These are phyloP conservation scores for Fopius arisanus DNA, from an alignment of 1,140 invertebrate genomes.

Conservation along the genomic window DNA sequence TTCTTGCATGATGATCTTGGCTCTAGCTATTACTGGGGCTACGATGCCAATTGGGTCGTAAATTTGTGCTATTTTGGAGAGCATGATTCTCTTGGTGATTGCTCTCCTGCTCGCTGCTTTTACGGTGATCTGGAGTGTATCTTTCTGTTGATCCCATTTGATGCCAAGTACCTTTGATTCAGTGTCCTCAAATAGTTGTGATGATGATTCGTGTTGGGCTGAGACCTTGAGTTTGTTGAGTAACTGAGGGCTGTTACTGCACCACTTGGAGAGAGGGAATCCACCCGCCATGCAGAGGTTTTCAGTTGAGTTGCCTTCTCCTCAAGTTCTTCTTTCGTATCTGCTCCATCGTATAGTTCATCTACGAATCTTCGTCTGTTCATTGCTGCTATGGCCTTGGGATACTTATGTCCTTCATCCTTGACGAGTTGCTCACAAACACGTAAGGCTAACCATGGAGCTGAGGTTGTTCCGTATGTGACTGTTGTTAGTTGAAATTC, in stretches of 20 bases:
- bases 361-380: not conserved
- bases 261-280: constrained; percentile 27
- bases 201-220: not conserved
- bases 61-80: constrained; percentile 32
- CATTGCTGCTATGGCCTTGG: constrained; percentile 1
- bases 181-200: not conserved
- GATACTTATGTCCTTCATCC: constrained; percentile 37
- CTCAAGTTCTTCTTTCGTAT: not conserved
- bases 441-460: constrained; percentile 42
- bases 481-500: constrained; percentile 43
- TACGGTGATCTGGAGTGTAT: constrained; percentile 5
- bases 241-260: not conserved
- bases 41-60: constrained; percentile 38
- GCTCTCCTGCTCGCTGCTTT: not conserved
- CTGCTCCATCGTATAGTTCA: not conserved
- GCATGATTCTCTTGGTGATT: constrained; percentile 28
- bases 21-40: constrained; percentile 22
- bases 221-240: not conserved
- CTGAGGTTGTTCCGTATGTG: constrained; percentile 56
- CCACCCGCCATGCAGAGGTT: constrained; percentile 20
- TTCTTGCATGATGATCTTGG: constrained; percentile 51
- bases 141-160: not conserved
- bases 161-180: constrained; percentile 15
- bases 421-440: constrained; percentile 43
- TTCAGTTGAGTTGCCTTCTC: not conserved